Base-by-base conservation (phyloP, 2,888 invertebrate species). In the Megalurothrips usitatus region DNA sequence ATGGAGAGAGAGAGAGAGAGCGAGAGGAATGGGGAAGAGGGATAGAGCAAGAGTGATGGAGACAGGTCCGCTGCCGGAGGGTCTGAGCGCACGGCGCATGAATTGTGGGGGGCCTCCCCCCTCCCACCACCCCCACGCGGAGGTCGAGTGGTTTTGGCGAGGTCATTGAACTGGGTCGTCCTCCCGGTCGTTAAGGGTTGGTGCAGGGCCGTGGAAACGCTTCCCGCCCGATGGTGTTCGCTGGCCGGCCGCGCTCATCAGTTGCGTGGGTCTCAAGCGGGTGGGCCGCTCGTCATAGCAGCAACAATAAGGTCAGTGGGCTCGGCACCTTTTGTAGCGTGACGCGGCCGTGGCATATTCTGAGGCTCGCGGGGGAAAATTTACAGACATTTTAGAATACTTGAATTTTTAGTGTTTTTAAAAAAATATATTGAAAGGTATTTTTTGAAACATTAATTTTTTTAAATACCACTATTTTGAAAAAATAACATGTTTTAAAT, bases 301-400 rank as follows among this genome's bases (percentile, higher is more conserved):
- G 6, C 34, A 75, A 75, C 26, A 75, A 75, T 75, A 75, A n/a
- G 68, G 68, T 75, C 68, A 75, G 68, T 75, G 26, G 68, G 68
- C 23, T 75, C 14, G 11, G 34, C 34, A 4, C 34, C 34, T 43
- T n/a, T 43, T 43, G 6, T 43, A 6, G 3, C 6, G 34, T 6
- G 34, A 43, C 6, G 6, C 34, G 34, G 34, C 34, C n/a, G n/a
- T 43, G 6, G 34, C 34, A 43, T 43, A 43, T 2, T 43, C 34
- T 2, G 34, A 43, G 3, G 34, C 34, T n/a, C n/a, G 34, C 34
- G 34, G 34, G 6, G 6, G 34, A 43, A 43, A 6, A 43, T 6
- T 4, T 6, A 43, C 2, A 43, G 34, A 43, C 3, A 43, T 43
- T 43, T 43, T 43, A 43, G n/a, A n/a, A n/a, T n/a, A n/a, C n/a